Evolutionary conservation across 2,797 vertebrate species (phyloP).

Genomic region (Danio aesculapii): DNA sequence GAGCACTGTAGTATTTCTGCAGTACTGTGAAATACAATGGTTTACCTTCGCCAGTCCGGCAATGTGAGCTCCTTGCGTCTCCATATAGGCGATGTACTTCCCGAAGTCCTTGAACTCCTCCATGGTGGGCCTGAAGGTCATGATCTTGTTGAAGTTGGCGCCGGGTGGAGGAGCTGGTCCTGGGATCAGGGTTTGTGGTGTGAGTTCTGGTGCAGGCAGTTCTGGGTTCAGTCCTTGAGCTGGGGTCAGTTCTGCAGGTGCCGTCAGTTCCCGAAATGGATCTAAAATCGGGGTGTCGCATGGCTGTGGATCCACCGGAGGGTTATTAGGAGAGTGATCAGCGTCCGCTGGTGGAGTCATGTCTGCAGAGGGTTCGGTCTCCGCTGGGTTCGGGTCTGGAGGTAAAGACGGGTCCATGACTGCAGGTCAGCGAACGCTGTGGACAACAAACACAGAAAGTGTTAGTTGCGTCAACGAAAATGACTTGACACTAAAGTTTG

Average conservation of each 20-base stretch:
- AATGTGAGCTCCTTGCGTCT: constrained; percentile 93
- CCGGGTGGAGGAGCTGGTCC: constrained; percentile 73
- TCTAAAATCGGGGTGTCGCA: background rate
- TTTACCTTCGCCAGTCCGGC: constrained; percentile 86
- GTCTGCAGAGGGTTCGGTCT: constrained; percentile 44
- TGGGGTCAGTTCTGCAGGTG: background rate
- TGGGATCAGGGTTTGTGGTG: constrained; percentile 34
- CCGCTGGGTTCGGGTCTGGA: constrained; percentile 49
- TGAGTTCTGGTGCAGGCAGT: constrained; percentile 10
- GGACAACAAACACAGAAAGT: background rate
- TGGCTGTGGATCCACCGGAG: constrained; percentile 49
- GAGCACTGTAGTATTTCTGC: too few relatives aligned
- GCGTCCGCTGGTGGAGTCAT: constrained; percentile 37
- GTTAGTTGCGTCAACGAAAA: background rate
- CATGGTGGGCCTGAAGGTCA: constrained; percentile 94
- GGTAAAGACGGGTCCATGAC: constrained; percentile 45
- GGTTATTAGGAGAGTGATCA: constrained; percentile 39
- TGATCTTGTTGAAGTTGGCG: constrained; percentile 95
- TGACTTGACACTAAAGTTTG: too few relatives aligned
- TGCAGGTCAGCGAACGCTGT: constrained; percentile 70
- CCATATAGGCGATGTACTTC: constrained; percentile 91
- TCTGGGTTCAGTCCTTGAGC: constrained; percentile 48
- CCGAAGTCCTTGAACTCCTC: constrained; percentile 95
- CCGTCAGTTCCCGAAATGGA: constrained; percentile 8
- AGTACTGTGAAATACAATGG: too few relatives aligned